Evolutionary conservation across 1,140 invertebrate genomes (phyloP).

Genomic region (Macrosteles quadrilineatus): DNA sequence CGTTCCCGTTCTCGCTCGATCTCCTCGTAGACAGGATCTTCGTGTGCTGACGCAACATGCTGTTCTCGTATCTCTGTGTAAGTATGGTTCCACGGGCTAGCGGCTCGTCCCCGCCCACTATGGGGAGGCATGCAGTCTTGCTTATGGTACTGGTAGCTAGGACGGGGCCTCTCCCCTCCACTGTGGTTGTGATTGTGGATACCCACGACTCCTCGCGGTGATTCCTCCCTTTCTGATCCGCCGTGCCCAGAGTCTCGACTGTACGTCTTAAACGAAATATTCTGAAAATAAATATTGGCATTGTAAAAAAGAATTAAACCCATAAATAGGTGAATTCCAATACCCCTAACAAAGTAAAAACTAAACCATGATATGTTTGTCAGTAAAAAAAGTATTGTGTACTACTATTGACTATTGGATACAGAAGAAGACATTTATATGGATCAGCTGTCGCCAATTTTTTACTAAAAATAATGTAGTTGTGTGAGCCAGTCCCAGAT

Average conservation of each 20-base stretch:
- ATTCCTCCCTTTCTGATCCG: conserved; percentile 65
- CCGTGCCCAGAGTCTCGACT: conserved; percentile 64
- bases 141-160: conserved; percentile 48
- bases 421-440: no score
- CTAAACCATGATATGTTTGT: no score
- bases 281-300: conserved; percentile 59
- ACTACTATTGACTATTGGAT: no score
- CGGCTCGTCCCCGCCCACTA: conserved; percentile 41
- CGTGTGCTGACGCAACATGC: conserved; percentile 53
- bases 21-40: conserved; percentile 81
- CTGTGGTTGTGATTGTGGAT: no score
- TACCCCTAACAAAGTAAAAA: no score
- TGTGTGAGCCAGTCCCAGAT: no score
- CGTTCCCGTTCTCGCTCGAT: conserved; percentile 61
- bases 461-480: no score
- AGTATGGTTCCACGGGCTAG: conserved; percentile 57
- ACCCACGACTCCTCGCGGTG: conserved; percentile 57
- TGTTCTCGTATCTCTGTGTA: conserved; percentile 61
- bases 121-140: conserved; percentile 48
- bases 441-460: no score
- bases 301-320: no score
- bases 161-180: neutral
- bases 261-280: conserved; percentile 71
- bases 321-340: no score
- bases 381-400: no score